Evolutionary conservation across 2,888 invertebrate species (phyloP).

Genomic region (Hyposoter dolosus): DNA sequence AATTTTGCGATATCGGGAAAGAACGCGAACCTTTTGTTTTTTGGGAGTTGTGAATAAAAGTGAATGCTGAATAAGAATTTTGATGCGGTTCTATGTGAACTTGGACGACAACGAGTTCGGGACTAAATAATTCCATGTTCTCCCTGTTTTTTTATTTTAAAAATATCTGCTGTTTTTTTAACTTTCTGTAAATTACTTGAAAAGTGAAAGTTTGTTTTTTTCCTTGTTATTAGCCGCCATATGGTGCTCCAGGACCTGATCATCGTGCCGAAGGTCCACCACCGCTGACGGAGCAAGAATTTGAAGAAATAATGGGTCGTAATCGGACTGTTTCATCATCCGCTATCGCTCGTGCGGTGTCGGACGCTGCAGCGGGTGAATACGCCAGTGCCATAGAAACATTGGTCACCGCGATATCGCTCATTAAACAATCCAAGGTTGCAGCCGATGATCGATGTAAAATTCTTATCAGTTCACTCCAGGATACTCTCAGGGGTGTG

Average conservation of each 20-base stretch:
- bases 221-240: conserved; percentile 84
- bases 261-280: conserved; percentile 87
- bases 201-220: background rate
- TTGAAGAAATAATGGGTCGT: conserved; percentile 98
- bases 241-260: conserved; percentile 87
- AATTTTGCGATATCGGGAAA: background rate
- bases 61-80: too few relatives aligned
- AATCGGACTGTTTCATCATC: conserved; percentile 99
- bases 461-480: conserved; percentile 97
- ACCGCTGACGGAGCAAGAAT: conserved; percentile 95
- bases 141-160: too few relatives aligned
- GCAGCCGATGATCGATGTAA: conserved; percentile 99
- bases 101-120: too few relatives aligned
- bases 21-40: too few relatives aligned
- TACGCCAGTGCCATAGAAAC: conserved; percentile 99
- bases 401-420: conserved; percentile 98
- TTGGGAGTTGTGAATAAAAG: too few relatives aligned
- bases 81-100: too few relatives aligned
- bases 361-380: conserved; percentile 98
- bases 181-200: too few relatives aligned
- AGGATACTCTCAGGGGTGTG: conserved; percentile 98
- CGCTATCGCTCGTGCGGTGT: conserved; percentile 98
- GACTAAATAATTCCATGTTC: too few relatives aligned
- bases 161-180: too few relatives aligned
- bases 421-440: conserved; percentile 98